phyloP scores from a whole-genome alignment of 2,113 vertebrate genomes.

The Cryptomyrus ogoouensis region DNA sequence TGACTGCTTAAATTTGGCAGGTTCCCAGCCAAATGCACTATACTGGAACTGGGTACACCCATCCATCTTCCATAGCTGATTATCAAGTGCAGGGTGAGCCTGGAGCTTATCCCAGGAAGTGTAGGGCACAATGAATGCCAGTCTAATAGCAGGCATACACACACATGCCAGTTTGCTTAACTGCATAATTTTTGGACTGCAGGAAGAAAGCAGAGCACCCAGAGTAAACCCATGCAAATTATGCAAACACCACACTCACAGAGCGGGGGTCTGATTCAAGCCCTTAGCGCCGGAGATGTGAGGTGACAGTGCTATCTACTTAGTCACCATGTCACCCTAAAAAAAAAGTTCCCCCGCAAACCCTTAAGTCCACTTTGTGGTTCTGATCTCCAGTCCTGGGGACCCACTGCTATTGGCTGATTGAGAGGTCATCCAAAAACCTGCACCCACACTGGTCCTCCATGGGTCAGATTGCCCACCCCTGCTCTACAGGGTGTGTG shows the following conservation, averaged over 20 bases:
- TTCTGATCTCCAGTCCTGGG: background rate
- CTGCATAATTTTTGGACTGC: background rate
- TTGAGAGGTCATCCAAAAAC: background rate
- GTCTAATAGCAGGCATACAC: background rate
- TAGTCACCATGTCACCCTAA: background rate
- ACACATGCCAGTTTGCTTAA: background rate
- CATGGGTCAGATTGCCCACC: background rate
- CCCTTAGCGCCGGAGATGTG: background rate
- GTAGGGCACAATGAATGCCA: background rate
- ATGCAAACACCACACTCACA: background rate
- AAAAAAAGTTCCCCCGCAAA: background rate
- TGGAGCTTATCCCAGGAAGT: background rate
- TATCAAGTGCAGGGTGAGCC: background rate
- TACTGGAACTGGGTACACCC: background rate
- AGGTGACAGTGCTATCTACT: background rate
- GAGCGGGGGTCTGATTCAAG: background rate
- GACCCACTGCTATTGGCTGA: background rate
- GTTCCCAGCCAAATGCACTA: background rate
- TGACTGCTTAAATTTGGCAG: conserved; percentile 5
- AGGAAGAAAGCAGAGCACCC: background rate
- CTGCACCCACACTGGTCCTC: background rate
- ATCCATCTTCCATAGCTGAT: background rate
- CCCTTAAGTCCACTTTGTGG: background rate
- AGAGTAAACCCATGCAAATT: background rate
- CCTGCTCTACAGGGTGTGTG: background rate